Conservation (phyloP, 1,140 invertebrate species). For the Zaprionus nigranus region DNA sequence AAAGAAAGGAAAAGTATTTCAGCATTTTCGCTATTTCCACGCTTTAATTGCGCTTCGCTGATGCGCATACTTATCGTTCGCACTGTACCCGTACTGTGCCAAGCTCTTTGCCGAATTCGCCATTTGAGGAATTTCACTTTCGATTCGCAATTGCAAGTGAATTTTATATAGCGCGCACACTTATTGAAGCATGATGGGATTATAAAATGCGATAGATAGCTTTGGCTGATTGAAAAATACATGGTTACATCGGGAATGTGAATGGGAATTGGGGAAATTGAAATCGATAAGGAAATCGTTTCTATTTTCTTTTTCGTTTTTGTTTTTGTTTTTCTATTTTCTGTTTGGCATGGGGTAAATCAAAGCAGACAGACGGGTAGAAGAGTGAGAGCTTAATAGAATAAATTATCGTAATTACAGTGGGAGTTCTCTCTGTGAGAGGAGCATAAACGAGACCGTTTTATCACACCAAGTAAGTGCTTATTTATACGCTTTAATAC, state of each 20-base stretch:
- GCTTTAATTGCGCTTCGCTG: constrained; percentile 23
- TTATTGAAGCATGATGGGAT: constrained; percentile 32
- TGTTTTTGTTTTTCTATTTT: neutral
- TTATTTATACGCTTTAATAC: constrained; percentile 51
- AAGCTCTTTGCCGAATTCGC: constrained; percentile 21
- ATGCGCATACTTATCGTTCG: constrained; percentile 10
- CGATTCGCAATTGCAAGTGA: constrained; percentile 21
- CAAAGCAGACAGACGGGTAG: constrained; percentile 2
- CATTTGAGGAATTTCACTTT: constrained; percentile 3
- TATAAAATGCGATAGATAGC: constrained; percentile 24
- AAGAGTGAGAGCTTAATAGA: constrained; percentile 39
- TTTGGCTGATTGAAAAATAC: constrained; percentile 16
- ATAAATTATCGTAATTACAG: constrained; percentile 55
- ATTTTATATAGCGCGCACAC: constrained; percentile 26
- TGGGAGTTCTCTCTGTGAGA: constrained; percentile 23
- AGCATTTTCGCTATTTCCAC: neutral
- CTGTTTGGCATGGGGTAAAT: constrained; percentile 11
- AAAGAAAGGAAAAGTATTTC: neutral
- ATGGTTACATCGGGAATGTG: neutral
- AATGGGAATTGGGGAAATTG: constrained; percentile 5
- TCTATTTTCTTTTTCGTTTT: neutral
- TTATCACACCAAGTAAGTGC: constrained; percentile 51
- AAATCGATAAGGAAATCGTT: neutral
- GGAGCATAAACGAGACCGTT: constrained; percentile 41
- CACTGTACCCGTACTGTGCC: constrained; percentile 10